Percentiles rank a stretch among this genome's conserved stretches.
phyloP scores from a whole-genome alignment of 2,113 vertebrate genomes.

The Symphodus melops region DNA sequence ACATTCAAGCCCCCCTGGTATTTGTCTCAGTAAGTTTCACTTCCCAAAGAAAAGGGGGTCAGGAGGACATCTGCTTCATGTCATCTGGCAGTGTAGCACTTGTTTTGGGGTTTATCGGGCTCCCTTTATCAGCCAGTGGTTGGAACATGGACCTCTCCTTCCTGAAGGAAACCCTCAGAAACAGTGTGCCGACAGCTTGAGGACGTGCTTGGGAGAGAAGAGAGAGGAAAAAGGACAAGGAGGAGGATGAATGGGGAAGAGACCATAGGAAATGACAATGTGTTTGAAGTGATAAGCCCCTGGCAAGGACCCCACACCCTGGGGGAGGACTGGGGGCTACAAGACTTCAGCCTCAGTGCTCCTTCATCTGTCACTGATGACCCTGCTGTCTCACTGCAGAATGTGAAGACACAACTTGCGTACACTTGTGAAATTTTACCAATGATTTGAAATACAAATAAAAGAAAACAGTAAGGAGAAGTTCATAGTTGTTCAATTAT shows the following conservation, averaged over 20 bases:
- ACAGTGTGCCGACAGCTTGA: conserved; percentile 71
- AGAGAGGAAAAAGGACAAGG: conserved; percentile 38
- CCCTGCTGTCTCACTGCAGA: conserved; percentile 21
- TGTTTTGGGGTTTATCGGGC: conserved; percentile 77
- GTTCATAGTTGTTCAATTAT: background rate
- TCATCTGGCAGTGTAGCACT: conserved; percentile 73
- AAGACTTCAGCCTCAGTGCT: conserved; percentile 64
- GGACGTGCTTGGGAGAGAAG: conserved; percentile 49
- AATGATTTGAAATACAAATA: background rate
- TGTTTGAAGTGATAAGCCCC: conserved; percentile 73
- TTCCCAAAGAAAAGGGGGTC: conserved; percentile 70
- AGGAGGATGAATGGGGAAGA: conserved; percentile 35
- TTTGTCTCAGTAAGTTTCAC: conserved; percentile 53
- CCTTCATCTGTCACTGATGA: conserved; percentile 52
- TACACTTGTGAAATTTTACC: background rate
- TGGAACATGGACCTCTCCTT: conserved; percentile 72
- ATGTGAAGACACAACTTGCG: conserved; percentile 14
- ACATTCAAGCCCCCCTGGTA: conserved; percentile 23
- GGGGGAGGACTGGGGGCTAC: conserved; percentile 63
- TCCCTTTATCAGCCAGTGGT: conserved; percentile 70
- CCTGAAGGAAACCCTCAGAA: conserved; percentile 72
- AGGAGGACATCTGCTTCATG: conserved; percentile 80
- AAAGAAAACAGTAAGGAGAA: background rate
- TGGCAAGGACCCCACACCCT: conserved; percentile 58
- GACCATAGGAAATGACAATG: conserved; percentile 66